Conservation (phyloP, 2,113 vertebrate genomes). For the Osmerus eperlanus region DNA sequence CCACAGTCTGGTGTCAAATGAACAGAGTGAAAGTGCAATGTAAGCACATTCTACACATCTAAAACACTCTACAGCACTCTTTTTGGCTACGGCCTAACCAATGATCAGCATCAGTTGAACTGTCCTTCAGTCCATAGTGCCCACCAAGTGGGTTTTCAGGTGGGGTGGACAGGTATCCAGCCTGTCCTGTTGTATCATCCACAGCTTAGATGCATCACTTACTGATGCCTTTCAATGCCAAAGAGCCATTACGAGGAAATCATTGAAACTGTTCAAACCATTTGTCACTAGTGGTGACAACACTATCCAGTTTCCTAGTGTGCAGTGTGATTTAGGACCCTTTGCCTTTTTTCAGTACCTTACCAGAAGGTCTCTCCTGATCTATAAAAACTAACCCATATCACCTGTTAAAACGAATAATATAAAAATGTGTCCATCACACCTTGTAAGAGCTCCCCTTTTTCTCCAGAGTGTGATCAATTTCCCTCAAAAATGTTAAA, state of each 20-base stretch:
- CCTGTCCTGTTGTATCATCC: constrained; percentile 32
- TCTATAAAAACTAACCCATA: constrained; percentile 36
- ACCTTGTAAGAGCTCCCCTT: constrained; percentile 40
- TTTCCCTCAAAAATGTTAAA: constrained; percentile 40
- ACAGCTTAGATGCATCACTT: not conserved
- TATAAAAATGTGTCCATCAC: constrained; percentile 53
- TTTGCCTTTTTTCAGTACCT: constrained; percentile 36
- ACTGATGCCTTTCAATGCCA: not conserved
- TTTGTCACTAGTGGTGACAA: too few relatives aligned
- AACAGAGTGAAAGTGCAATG: constrained; percentile 58
- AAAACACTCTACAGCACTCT: constrained; percentile 30
- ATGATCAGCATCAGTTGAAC: constrained; percentile 24
- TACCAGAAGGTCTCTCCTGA: constrained; percentile 62
- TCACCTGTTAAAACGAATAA: constrained; percentile 27
- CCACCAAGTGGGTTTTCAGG: constrained; percentile 12
- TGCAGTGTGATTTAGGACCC: too few relatives aligned
- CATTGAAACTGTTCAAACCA: not conserved
- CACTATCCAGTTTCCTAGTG: too few relatives aligned
- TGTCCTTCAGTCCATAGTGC: constrained; percentile 20
- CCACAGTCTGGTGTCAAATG: not conserved
- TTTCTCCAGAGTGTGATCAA: constrained; percentile 17
- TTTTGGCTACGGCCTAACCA: constrained; percentile 40
- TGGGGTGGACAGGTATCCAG: constrained; percentile 19
- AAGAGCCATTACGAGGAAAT: not conserved
- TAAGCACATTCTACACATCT: constrained; percentile 41